Conservation (phyloP, 2,113 vertebrate species). For the Edolisoma coerulescens region DNA sequence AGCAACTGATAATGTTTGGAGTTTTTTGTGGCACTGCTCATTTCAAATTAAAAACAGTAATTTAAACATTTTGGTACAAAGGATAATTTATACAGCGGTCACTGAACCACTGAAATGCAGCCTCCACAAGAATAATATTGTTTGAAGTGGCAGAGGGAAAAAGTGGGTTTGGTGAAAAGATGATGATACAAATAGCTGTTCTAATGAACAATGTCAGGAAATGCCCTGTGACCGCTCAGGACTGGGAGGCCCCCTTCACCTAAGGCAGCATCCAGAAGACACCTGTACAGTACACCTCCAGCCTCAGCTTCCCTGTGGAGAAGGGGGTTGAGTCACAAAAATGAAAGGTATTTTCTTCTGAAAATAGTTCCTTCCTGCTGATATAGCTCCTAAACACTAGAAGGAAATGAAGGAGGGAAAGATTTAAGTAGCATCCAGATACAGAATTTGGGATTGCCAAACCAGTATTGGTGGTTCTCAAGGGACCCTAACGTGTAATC, state of each 20-base stretch:
- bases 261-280: neutral
- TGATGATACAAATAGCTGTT: neutral
- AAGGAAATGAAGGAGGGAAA: neutral
- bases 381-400: neutral
- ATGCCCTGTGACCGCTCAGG: neutral
- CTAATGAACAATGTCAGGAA: neutral
- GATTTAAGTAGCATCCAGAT: neutral
- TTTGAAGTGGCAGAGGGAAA: neutral
- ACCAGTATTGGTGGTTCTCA: neutral
- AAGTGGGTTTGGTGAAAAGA: neutral
- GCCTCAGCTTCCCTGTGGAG: neutral
- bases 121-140: neutral
- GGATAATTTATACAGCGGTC: neutral
- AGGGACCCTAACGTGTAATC: neutral
- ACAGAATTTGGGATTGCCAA: neutral
- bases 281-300: neutral
- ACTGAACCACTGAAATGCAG: neutral
- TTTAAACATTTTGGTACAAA: neutral
- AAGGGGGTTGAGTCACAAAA: neutral
- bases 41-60: neutral
- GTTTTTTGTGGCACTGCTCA: neutral
- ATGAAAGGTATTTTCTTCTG: neutral
- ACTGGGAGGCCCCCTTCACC: neutral
- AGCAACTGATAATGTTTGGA: neutral
- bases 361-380: neutral